Percentiles rank a stretch among this genome's conserved stretches.
These are phyloP conservation scores for Zelleria hepariella DNA, from an alignment of 2,888 invertebrate species.

Conservation along the genomic window DNA sequence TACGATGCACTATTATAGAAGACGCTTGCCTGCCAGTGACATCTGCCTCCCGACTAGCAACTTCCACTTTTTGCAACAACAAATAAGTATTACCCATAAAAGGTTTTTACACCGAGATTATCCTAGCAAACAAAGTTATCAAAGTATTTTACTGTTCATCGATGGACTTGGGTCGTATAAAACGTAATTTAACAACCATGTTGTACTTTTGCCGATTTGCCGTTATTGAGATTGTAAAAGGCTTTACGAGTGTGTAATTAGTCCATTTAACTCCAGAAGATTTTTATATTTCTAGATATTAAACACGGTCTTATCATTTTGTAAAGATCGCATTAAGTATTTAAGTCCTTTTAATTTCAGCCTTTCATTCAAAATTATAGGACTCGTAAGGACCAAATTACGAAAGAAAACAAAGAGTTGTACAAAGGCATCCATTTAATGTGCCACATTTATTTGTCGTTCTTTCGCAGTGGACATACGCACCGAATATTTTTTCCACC, in stretches of 20 bases:
- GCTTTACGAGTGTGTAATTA: not conserved
- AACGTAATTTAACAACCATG: not conserved
- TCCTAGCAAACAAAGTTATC: not conserved
- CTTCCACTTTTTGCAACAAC: not conserved
- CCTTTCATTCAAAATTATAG: not conserved
- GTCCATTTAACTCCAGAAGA: not conserved
- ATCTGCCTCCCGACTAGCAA: not conserved
- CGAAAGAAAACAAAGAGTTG: not conserved
- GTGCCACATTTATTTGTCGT: not conserved
- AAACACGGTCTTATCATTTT: not conserved
- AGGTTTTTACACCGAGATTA: not conserved
- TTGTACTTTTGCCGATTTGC: not conserved
- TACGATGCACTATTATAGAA: conserved; percentile 1
- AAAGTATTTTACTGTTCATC: not conserved
- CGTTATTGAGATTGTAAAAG: not conserved
- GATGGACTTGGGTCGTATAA: not conserved
- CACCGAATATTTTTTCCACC: conserved; percentile 14
- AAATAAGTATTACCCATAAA: not conserved
- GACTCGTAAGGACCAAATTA: no score
- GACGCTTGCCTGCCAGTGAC: not conserved
- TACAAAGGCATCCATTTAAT: not conserved
- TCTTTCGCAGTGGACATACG: not conserved
- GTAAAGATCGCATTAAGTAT: no score
- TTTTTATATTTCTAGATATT: not conserved
- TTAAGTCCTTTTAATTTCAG: not conserved